Evolutionary conservation across 2,797 vertebrate genomes (phyloP), one percentile per base, ranked within the genome.

Genomic region (Scleropages formosus): DNA sequence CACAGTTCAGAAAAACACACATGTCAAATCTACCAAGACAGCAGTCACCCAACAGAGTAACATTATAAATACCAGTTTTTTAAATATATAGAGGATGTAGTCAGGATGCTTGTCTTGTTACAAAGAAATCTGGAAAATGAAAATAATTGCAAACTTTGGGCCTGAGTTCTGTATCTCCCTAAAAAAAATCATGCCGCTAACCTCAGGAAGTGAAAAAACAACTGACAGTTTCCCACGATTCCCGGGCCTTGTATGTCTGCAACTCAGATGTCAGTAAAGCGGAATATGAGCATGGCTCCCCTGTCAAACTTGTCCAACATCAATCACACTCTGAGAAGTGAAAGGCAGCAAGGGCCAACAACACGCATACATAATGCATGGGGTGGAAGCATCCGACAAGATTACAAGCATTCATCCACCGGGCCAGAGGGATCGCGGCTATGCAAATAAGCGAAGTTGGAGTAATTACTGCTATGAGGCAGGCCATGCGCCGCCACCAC

Each of bases 371-470:
- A 92, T 92, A 91, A 93, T 92, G 88, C 89, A 93, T 92, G 90
- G 85, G 75, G 80, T 82, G 90, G 85, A 91, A 83, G 88, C 86
- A 86, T 87, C 89, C 89, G 86, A 90, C 89, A 87, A 91, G 90
- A 93, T 93, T 92, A 87, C 82, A 80, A 88, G 88, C 87, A 90
- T 86, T 87, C 89, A 84, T 88, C 89, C 88, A 85, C 83, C 85
- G 85, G 86, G 82, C 75, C 83, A 81, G 59, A 63, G 85, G 88
- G 88, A 87, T 87, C 70, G 85, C 90, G 92, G 88, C 91, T 93
- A 94, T 95, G 93, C 90, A 94, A 94, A 95, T 93, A 92, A 91
- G 92, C 86, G 88, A 91, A 91, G 91, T 93, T 93, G 92, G 92
- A 93, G 93, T 94, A 93, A 94, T 94, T 94, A 94, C 92, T 91